Evolutionary conservation across 2,797 vertebrate genomes (phyloP), one percentile per base, ranked within the genome.

Genomic region (Antrozous pallidus): DNA sequence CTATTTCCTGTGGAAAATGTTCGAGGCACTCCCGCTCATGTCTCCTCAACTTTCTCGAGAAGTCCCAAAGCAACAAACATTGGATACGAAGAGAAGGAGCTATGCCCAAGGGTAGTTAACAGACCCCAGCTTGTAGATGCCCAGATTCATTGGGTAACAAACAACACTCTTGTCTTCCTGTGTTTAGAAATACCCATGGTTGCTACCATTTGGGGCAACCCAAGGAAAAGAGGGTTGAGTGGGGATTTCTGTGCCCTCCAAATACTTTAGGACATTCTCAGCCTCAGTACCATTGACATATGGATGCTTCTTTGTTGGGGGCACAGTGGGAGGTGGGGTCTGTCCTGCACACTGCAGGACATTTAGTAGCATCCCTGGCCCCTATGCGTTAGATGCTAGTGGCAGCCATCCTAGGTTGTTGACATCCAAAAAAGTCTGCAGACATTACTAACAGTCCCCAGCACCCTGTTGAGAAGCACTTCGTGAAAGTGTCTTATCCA

Each of bases 1-100:
- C 58, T 31, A 10, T 58, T 81, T 84, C 89, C 36, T 28, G 71
- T 58, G 77, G 93, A 78, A 94, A 84, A 67, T 0, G 9, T 87
- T 71, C 54, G 84, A 91, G 89, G 38, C 8, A 9, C 6, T 71
- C 31, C 58, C 45, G 67, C 1, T 71, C 18, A 16, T 8, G 69
- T 36, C 69, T 36, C 75, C 38, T 73, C 20, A 65, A 14, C 20
- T 51, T 49, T 83, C 54, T 42, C 28, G 12, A 90, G 78, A 74
- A 88, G n/a, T 11, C 74, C 58, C 14, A 2, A 65, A 75, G 78
- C 22, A n/a, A 86, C 45, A 58, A 58, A 54, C n/a, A 24, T 1
- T n/a, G 26, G 58, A 77, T 40, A 38, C 2, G 0, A 10, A 38
- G 38, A 73, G 11, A 22, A 18, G 90, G 26, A 51, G 56, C 2